Percentiles rank a stretch among this genome's conserved stretches.
Conservation (phyloP, 1,140 invertebrate species). For the Ostrea denselamellosa region DNA sequence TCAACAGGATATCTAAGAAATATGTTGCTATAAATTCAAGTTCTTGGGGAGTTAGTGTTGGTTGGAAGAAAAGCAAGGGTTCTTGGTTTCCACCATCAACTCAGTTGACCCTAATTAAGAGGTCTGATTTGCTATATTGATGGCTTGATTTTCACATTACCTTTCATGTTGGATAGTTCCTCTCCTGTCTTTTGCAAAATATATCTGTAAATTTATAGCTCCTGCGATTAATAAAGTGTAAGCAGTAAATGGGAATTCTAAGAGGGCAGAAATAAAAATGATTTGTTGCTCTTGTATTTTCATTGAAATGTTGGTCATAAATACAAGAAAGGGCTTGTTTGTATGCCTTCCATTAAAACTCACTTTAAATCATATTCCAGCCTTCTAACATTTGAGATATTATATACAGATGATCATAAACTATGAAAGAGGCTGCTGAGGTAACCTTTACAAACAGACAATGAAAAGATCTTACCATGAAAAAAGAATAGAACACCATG, state of each 20-base stretch:
- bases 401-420: conserved; percentile 23
- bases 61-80: conserved; percentile 22
- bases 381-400: not conserved
- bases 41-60: conserved; percentile 2
- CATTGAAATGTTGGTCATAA: conserved; percentile 7
- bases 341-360: conserved; percentile 2
- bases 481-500: no score
- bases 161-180: conserved; percentile 8
- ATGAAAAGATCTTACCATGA: not conserved
- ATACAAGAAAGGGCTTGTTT: conserved; percentile 33
- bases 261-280: conserved; percentile 20
- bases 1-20: conserved; percentile 17
- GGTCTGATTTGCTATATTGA: conserved; percentile 7
- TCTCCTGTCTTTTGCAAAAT: conserved; percentile 29
- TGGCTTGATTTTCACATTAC: conserved; percentile 16
- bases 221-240: conserved; percentile 17
- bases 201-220: conserved; percentile 31
- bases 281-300: conserved; percentile 16
- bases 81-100: conserved; percentile 23
- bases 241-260: conserved; percentile 21
- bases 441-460: not conserved
- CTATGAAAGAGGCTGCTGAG: not conserved
- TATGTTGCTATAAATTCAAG: conserved; percentile 24
- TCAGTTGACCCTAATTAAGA: conserved; percentile 1
- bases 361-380: conserved; percentile 15